Base-by-base conservation (phyloP, 2,797 vertebrate species). In the Liparis tanakae region DNA sequence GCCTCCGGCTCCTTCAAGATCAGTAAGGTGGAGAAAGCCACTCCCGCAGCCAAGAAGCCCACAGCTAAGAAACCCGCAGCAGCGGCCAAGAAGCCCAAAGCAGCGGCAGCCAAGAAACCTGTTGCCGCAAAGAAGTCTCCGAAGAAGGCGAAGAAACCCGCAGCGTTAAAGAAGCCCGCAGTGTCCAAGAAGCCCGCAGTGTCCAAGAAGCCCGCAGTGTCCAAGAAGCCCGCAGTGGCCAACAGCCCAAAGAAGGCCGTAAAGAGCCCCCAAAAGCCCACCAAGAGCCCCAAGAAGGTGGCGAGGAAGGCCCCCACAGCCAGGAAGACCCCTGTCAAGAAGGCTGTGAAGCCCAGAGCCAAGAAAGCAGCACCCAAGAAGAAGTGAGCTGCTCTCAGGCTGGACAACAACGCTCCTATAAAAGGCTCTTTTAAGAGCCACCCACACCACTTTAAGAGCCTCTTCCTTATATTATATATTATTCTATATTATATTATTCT, bases 121-220 rank as follows among this genome's bases (percentile, higher is more conserved):
- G 39, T 4, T 1, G 37, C 37, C 18, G 50, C 55, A 12, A 41
- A 41, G 39, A 41, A 41, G 39, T 0, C 20, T 4, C 0, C 39
- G 39, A 41, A 41, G 39, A 70, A 76, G 25, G 56, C 39, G 1
- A 88, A 85, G 77, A 87, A 78, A 37, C 46, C 72, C 13, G 57
- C 41, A 0, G 37, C 37, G 25, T 2, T 4, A 2, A 30, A 30
- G 4, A 30, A 30, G 25, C 25, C 25, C 25, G 25, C 25, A 30
- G 25, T 30, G 25, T 2, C 25, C 25, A 30, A 30, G 25, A 30
- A 30, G 25, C 25, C 25, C 25, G 25, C 25, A 30, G 25, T 30
- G 25, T 2, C 25, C 25, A 30, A 30, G 25, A 30, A 30, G 25
- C 25, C 25, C 25, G 25, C 25, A 39, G 37, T 9, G 6, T 46